Evolutionary conservation across 2,113 vertebrate species (phyloP).

Genomic region (Melanostigma gelatinosum): DNA sequence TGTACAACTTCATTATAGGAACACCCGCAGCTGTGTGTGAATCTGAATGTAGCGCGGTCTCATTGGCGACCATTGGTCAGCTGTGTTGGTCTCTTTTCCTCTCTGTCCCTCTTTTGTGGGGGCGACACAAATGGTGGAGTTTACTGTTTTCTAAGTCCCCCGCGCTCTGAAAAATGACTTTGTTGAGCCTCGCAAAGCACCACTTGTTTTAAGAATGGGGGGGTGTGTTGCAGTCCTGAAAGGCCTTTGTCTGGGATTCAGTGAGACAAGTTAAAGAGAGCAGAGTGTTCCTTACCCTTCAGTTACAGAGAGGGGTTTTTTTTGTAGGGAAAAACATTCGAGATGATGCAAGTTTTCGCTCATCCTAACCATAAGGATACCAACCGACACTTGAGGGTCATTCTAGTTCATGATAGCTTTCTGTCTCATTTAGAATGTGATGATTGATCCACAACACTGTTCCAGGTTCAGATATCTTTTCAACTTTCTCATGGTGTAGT

Average conservation of each 20-base stretch:
- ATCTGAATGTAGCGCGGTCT: slow-evolving; percentile 73
- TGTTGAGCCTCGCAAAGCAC: slow-evolving; percentile 38
- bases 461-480: slow-evolving; percentile 46
- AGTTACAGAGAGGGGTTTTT: slow-evolving; percentile 30
- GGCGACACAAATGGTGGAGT: slow-evolving; percentile 43
- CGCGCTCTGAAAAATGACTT: slow-evolving; percentile 39
- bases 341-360: slow-evolving; percentile 43
- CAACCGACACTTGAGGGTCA: slow-evolving; percentile 48
- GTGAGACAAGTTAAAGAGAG: slow-evolving; percentile 47
- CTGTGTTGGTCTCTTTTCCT: slow-evolving; percentile 26
- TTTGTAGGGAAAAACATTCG: slow-evolving; percentile 22
- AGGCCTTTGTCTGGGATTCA: slow-evolving; percentile 62
- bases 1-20: slow-evolving; percentile 27
- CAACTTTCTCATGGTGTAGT: slow-evolving; percentile 10
- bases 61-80: slow-evolving; percentile 39
- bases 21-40: slow-evolving; percentile 49
- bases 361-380: slow-evolving; percentile 24
- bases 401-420: slow-evolving; percentile 35
- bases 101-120: slow-evolving; percentile 53
- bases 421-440: slow-evolving; percentile 39
- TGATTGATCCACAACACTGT: slow-evolving; percentile 50
- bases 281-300: slow-evolving; percentile 33
- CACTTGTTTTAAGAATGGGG: slow-evolving; percentile 56
- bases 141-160: slow-evolving; percentile 43
- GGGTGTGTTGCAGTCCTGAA: slow-evolving; percentile 44